These are phyloP conservation scores for Catostylus mosaicus DNA, from an alignment of 30 jellyfish, hydroid and myxozoan species.

Conservation along the genomic window DNA sequence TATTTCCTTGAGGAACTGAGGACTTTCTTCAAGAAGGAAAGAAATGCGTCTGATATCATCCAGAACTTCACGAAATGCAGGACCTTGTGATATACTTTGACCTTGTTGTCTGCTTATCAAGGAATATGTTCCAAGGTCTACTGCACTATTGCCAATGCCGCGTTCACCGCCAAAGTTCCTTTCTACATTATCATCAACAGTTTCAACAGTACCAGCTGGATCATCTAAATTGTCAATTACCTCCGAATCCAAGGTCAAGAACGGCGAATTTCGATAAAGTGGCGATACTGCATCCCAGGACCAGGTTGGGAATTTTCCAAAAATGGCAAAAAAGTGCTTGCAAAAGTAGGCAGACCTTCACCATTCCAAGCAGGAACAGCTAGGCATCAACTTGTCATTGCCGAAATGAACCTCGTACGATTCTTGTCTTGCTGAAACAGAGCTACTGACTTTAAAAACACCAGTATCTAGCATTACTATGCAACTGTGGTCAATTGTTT, in stretches of 20 bases:
- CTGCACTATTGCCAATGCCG: background rate
- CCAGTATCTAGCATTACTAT: background rate
- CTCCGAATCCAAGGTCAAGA: slow-evolving; percentile 30
- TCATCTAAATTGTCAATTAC: too few species aligned
- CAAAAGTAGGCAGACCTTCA: slow-evolving; percentile 36
- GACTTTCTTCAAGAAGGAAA: slow-evolving; percentile 34
- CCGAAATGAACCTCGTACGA: slow-evolving; percentile 2
- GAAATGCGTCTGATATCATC: slow-evolving; percentile 19
- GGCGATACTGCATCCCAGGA: slow-evolving; percentile 54
- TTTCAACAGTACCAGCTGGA: background rate
- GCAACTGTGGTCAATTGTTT: background rate
- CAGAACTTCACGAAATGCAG: slow-evolving; percentile 5
- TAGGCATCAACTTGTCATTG: slow-evolving; percentile 26
- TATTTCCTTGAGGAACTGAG: too few species aligned
- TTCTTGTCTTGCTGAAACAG: background rate
- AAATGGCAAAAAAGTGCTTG: slow-evolving; percentile 45
- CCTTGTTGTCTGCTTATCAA: background rate
- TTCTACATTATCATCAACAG: background rate
- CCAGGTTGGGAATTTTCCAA: slow-evolving; percentile 9
- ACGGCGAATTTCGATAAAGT: slow-evolving; percentile 35
- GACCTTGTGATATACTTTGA: slow-evolving; percentile 4
- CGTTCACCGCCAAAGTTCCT: background rate
- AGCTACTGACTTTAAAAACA: slow-evolving; percentile 8
- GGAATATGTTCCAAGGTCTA: background rate
- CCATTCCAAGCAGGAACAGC: slow-evolving; percentile 49